Evolutionary conservation across 2,797 vertebrate species (phyloP).

Genomic region (Natrix natrix): DNA sequence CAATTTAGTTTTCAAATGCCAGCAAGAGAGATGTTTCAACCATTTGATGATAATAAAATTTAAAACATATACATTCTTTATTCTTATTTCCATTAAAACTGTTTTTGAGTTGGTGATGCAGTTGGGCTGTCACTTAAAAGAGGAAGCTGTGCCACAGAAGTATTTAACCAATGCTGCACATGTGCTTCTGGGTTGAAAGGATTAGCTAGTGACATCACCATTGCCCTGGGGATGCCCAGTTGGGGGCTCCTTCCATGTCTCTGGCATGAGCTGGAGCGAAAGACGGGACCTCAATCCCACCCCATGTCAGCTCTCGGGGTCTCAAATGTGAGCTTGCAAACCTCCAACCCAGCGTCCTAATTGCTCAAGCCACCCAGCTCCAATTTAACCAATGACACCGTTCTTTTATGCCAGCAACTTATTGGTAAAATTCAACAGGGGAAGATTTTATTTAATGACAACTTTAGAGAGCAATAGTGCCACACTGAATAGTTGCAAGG

Average conservation of each 20-base stretch:
- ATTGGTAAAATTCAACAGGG: constrained; percentile 40
- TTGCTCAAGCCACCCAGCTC: background rate
- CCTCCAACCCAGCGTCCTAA: background rate
- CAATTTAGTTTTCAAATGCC: constrained; percentile 19
- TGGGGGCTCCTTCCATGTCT: background rate
- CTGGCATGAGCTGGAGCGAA: background rate
- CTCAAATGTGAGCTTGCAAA: background rate
- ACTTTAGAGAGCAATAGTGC: constrained; percentile 26
- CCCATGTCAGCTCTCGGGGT: background rate
- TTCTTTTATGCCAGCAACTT: constrained; percentile 1
- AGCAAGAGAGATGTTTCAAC: background rate
- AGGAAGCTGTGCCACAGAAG: constrained; percentile 48
- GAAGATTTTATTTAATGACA: constrained; percentile 36
- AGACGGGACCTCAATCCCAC: background rate
- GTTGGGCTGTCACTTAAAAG: constrained; percentile 43
- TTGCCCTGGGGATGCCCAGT: background rate
- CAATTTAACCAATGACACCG: constrained; percentile 33
- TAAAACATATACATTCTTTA: background rate
- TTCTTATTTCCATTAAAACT: constrained; percentile 38
- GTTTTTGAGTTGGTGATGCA: constrained; percentile 40
- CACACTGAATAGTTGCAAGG: constrained; percentile 5
- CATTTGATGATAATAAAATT: background rate
- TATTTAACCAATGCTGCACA: constrained; percentile 10
- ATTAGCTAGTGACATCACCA: background rate
- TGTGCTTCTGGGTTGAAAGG: background rate